Conservation (phyloP, 2,113 vertebrate species). For the Nestor notabilis region DNA sequence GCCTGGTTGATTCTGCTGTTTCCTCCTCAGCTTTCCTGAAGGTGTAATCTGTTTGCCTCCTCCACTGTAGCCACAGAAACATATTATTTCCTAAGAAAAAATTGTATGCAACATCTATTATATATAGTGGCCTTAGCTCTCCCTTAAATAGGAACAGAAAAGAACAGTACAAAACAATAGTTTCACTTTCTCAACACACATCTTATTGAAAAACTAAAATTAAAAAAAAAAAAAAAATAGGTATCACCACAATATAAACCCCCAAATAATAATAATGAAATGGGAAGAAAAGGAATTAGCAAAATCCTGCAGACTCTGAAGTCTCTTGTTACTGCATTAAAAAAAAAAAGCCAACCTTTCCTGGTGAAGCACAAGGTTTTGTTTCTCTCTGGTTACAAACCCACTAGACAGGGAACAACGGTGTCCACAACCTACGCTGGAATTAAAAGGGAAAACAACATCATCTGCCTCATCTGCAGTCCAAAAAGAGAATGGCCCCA, state of each 20-base stretch:
- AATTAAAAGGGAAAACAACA: not conserved
- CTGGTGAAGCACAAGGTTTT: slow-evolving; percentile 38
- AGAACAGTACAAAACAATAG: slow-evolving; percentile 68
- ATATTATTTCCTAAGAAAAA: slow-evolving; percentile 44
- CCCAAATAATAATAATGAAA: slow-evolving; percentile 48
- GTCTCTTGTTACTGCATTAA: slow-evolving; percentile 24
- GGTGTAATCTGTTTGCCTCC: slow-evolving; percentile 29
- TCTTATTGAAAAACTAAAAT: slow-evolving; percentile 65
- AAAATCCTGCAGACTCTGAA: slow-evolving; percentile 38
- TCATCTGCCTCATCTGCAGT: slow-evolving; percentile 46
- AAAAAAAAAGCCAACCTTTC: not conserved
- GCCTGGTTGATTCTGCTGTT: slow-evolving; percentile 1
- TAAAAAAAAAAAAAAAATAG: slow-evolving; percentile 33
- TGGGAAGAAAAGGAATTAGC: slow-evolving; percentile 37
- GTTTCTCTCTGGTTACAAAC: slow-evolving; percentile 2
- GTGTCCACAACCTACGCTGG: not conserved
- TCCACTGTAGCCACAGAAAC: slow-evolving; percentile 46
- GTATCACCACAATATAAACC: slow-evolving; percentile 69
- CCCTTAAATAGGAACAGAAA: slow-evolving; percentile 75
- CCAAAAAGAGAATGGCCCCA: not conserved
- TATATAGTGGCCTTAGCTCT: slow-evolving; percentile 68
- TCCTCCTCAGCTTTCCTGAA: not conserved
- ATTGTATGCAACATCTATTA: slow-evolving; percentile 45
- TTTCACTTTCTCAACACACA: slow-evolving; percentile 49
- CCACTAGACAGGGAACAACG: not conserved